Evolutionary conservation across 1,140 invertebrate species (phyloP).

Genomic region (Gonatopus flavifemur): DNA sequence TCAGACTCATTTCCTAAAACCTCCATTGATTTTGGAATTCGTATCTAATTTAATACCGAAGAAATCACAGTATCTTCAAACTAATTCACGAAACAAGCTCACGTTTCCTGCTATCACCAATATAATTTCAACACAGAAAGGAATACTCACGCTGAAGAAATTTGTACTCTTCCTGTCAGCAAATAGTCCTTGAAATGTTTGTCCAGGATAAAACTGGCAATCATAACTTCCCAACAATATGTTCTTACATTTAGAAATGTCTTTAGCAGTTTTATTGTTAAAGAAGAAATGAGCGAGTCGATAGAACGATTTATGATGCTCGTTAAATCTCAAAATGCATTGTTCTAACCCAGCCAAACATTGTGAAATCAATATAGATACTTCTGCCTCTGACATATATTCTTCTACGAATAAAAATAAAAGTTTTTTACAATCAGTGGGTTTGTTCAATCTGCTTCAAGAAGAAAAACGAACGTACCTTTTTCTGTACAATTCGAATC

Average conservation of each 20-base stretch:
- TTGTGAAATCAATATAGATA: constrained; percentile 49
- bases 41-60: too few relatives aligned
- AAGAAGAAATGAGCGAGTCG: constrained; percentile 83
- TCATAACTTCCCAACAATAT: constrained; percentile 70
- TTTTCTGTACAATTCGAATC: constrained; percentile 26
- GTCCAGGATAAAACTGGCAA: constrained; percentile 61
- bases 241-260: constrained; percentile 70
- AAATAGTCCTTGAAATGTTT: constrained; percentile 78
- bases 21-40: too few relatives aligned
- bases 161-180: constrained; percentile 80
- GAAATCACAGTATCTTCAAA: too few relatives aligned
- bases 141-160: constrained; percentile 80
- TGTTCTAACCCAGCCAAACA: constrained; percentile 81
- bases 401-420: constrained; percentile 41
- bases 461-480: constrained; percentile 32
- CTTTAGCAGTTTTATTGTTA: constrained; percentile 68
- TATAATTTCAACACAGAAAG: too few relatives aligned
- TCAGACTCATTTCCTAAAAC: too few relatives aligned
- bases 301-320: constrained; percentile 92
- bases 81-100: too few relatives aligned
- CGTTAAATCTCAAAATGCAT: constrained; percentile 81
- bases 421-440: too few relatives aligned
- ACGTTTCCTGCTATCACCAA: too few relatives aligned
- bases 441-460: too few relatives aligned
- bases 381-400: constrained; percentile 46